Evolutionary conservation across 2,797 vertebrate species (phyloP).

Genomic region (Loris lydekkerianus): DNA sequence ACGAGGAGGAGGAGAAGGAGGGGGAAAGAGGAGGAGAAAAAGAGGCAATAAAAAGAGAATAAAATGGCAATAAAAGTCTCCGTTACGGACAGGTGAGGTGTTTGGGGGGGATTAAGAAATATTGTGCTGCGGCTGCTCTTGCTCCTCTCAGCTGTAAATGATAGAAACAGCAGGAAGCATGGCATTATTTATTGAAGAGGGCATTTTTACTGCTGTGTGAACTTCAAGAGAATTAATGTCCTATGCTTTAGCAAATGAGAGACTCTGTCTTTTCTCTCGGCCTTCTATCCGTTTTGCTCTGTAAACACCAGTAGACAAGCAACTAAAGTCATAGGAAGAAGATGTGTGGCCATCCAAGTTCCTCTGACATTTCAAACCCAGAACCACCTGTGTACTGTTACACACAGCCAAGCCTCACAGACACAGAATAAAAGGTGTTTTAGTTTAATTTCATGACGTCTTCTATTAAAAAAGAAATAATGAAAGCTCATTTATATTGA

Average conservation of each 20-base stretch:
- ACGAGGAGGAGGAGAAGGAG: not conserved
- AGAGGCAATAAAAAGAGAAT: slow-evolving; percentile 61
- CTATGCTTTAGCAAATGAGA: not conserved
- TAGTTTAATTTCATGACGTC: not conserved
- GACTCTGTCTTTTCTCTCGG: not conserved
- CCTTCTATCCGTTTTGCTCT: slow-evolving; percentile 12
- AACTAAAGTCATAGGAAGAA: not conserved
- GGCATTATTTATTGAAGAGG: slow-evolving; percentile 47
- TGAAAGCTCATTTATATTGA: not conserved
- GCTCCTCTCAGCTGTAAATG: not conserved
- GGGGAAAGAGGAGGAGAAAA: slow-evolving; percentile 3
- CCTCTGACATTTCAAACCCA: not conserved
- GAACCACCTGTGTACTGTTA: not conserved
- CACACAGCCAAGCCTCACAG: not conserved
- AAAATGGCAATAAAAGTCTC: slow-evolving; percentile 68
- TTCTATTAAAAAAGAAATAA: slow-evolving; percentile 3
- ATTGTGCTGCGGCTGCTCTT: not conserved
- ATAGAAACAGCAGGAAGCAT: not conserved
- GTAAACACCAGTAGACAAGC: not conserved
- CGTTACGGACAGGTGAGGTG: not conserved
- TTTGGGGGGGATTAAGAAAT: not conserved
- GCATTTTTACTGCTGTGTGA: slow-evolving; percentile 62
- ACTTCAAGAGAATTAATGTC: slow-evolving; percentile 30
- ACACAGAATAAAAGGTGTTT: not conserved
- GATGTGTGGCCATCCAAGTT: not conserved